phyloP scores from a whole-genome alignment of 2,113 vertebrate genomes.

The Suricata suricatta region DNA sequence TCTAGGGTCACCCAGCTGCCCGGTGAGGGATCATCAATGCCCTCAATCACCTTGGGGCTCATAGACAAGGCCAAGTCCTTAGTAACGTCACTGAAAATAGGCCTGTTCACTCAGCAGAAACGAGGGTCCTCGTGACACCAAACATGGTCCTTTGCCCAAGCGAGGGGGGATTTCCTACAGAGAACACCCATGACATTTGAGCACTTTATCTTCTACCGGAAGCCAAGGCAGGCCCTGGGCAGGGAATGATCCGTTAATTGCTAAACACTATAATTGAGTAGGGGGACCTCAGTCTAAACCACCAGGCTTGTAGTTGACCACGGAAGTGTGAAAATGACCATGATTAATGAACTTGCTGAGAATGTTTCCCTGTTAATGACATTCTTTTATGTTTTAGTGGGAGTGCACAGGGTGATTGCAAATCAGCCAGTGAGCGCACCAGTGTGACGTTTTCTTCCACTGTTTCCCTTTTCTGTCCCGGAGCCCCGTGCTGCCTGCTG shows the following conservation, averaged over 20 bases:
- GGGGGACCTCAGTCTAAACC: background rate
- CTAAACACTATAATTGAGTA: slow-evolving; percentile 55
- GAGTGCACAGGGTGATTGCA: background rate
- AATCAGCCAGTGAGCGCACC: background rate
- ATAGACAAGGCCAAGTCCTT: background rate
- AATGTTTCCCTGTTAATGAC: slow-evolving; percentile 10
- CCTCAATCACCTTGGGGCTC: background rate
- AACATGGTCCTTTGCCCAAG: background rate
- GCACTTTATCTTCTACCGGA: slow-evolving; percentile 8
- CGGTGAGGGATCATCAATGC: background rate
- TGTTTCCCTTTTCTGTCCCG: background rate
- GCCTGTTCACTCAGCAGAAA: background rate
- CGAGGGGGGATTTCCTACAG: background rate
- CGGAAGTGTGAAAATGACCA: slow-evolving; percentile 42
- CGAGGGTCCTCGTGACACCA: background rate
- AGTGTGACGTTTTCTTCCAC: background rate
- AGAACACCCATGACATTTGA: background rate
- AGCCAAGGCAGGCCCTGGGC: background rate
- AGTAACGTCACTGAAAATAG: background rate
- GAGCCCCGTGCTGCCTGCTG: background rate
- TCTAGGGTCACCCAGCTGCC: background rate
- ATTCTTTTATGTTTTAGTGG: background rate
- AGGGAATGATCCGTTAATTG: slow-evolving; percentile 33
- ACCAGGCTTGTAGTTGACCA: background rate
- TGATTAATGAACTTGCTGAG: slow-evolving; percentile 64